Percentiles rank a stretch among this genome's conserved stretches.
phyloP scores from a whole-genome alignment of 2,797 vertebrate genomes.

The Lepidocolaptes lacrymiger region DNA sequence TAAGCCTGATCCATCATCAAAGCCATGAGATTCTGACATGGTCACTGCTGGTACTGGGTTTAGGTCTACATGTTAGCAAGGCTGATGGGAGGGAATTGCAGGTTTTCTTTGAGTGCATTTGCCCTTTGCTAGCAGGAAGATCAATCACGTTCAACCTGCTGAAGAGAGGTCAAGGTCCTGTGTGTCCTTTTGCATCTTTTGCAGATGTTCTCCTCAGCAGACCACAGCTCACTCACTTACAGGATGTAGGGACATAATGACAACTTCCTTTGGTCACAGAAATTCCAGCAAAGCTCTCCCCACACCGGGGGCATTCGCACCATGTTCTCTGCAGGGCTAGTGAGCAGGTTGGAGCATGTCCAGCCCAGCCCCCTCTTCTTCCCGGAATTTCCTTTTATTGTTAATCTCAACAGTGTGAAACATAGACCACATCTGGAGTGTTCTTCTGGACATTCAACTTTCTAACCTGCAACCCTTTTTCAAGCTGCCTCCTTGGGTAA shows the following conservation, averaged over 20 bases:
- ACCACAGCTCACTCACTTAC: neutral
- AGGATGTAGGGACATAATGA: neutral
- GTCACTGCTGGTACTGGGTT: neutral
- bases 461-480: neutral
- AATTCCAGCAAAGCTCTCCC: neutral
- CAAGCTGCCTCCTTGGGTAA: neutral
- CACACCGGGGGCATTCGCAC: neutral
- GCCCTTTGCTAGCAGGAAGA: neutral
- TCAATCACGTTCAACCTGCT: neutral
- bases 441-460: neutral
- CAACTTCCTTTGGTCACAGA: constrained; percentile 33
- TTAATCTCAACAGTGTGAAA: constrained; percentile 16
- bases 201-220: constrained; percentile 26
- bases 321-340: neutral
- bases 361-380: constrained; percentile 16
- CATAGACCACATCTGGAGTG: neutral
- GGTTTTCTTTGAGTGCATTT: neutral
- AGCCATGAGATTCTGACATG: fast-evolving
- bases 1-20: neutral
- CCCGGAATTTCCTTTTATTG: constrained; percentile 64
- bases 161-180: neutral
- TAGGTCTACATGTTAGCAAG: neutral
- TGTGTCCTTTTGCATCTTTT: neutral
- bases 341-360: neutral
- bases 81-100: neutral